Evolutionary conservation across 2,888 invertebrate genomes (phyloP).

Genomic region (Campopleginae sp.): DNA sequence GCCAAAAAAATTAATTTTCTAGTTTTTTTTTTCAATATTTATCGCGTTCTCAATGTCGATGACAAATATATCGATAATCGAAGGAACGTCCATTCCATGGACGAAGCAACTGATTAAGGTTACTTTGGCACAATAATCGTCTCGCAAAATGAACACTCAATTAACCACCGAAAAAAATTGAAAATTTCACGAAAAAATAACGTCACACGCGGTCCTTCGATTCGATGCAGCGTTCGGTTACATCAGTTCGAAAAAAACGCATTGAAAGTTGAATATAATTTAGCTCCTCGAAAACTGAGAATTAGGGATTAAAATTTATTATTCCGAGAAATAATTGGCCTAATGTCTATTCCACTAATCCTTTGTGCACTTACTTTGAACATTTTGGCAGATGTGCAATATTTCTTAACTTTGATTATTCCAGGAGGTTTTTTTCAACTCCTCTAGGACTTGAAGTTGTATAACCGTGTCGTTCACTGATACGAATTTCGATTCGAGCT

Average conservation of each 20-base stretch:
- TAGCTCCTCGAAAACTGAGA: background rate
- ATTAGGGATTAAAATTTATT: background rate
- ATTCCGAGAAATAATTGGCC: background rate
- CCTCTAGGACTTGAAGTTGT: background rate
- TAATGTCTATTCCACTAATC: background rate
- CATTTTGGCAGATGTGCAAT: constrained; percentile 38
- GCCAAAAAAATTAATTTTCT: background rate
- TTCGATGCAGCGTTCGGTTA: background rate
- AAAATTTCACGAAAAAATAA: background rate
- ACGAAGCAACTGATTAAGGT: background rate
- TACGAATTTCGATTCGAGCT: constrained; percentile 34
- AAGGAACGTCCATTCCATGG: background rate
- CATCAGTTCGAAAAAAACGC: background rate
- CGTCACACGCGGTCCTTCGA: background rate
- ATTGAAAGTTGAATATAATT: background rate
- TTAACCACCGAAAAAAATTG: background rate
- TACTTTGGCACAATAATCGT: no score
- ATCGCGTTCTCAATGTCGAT: background rate
- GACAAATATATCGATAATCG: background rate
- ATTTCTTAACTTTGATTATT: constrained; percentile 10
- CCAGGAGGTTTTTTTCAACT: background rate
- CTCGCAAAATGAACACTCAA: no score
- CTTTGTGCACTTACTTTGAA: constrained; percentile 49
- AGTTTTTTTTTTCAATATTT: background rate
- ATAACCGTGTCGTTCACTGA: constrained; percentile 20